Conservation (phyloP, 2,113 vertebrate species). For the Tiliqua scincoides region DNA sequence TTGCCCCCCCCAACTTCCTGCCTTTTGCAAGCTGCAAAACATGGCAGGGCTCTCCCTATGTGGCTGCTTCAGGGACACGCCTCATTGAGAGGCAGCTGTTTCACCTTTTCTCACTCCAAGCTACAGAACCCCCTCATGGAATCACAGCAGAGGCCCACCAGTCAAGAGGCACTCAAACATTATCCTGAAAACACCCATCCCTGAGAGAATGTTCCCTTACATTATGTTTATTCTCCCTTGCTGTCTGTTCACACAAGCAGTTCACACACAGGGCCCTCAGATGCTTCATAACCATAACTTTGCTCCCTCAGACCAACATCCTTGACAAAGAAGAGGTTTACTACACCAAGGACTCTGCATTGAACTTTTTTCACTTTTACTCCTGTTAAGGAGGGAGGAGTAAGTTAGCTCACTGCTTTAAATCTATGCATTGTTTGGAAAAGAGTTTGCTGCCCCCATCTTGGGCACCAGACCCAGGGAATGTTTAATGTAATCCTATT, state of each 20-base stretch:
- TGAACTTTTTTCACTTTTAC: slow-evolving; percentile 12
- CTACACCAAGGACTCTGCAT: background rate
- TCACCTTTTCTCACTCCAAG: background rate
- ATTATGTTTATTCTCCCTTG: background rate
- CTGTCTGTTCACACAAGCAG: background rate
- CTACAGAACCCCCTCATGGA: background rate
- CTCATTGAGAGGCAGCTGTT: background rate
- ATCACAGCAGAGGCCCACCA: too few relatives aligned
- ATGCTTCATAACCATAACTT: background rate
- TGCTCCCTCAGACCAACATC: background rate
- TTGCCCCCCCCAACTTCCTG: background rate
- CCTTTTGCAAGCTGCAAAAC: background rate
- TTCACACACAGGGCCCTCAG: background rate
- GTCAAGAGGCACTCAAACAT: background rate
- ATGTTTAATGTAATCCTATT: slow-evolving; percentile 40
- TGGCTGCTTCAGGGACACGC: background rate
- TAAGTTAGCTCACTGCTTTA: slow-evolving; percentile 29
- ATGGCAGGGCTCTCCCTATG: slow-evolving; percentile 1
- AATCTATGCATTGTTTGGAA: slow-evolving; percentile 36
- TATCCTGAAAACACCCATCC: background rate
- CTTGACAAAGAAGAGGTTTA: background rate
- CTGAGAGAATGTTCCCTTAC: too few relatives aligned
- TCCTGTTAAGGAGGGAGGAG: background rate
- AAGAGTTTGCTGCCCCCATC: background rate
- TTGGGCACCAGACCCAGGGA: slow-evolving; percentile 16